Evolutionary conservation across 2,888 invertebrate genomes (phyloP).

Genomic region (Meandrusa payeni): DNA sequence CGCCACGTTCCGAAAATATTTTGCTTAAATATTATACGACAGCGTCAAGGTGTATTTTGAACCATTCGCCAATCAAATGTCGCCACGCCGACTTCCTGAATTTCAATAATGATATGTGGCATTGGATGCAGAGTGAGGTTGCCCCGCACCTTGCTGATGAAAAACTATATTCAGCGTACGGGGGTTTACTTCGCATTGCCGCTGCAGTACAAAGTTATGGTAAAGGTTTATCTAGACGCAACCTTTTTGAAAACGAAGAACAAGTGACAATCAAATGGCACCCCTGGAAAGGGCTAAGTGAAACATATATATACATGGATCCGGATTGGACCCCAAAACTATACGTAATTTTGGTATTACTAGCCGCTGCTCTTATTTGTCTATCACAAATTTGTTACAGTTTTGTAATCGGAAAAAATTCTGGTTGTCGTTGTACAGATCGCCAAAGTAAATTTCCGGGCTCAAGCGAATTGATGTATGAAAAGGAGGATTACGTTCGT

Average conservation of each 20-base stretch:
- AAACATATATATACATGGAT: slow-evolving; percentile 47
- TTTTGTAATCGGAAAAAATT: slow-evolving; percentile 46
- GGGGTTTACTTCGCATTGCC: slow-evolving; percentile 63
- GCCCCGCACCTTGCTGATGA: slow-evolving; percentile 65
- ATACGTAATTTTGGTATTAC: slow-evolving; percentile 48
- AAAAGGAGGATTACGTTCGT: slow-evolving; percentile 45
- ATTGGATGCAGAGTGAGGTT: slow-evolving; percentile 69
- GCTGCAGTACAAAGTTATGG: slow-evolving; percentile 69
- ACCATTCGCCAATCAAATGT: slow-evolving; percentile 55
- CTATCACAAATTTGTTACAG: slow-evolving; percentile 55
- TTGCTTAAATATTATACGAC: slow-evolving; percentile 65
- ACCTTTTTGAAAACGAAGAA: slow-evolving; percentile 47
- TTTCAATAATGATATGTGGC: slow-evolving; percentile 69
- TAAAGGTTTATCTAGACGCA: slow-evolving; percentile 56
- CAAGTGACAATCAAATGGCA: slow-evolving; percentile 44
- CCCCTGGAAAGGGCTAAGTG: slow-evolving; percentile 49
- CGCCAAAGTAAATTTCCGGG: slow-evolving; percentile 1
- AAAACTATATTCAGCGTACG: slow-evolving; percentile 61
- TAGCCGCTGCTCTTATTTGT: slow-evolving; percentile 49
- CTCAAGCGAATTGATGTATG: slow-evolving; percentile 40
- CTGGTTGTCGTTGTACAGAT: slow-evolving; percentile 43
- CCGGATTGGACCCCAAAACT: slow-evolving; percentile 54
- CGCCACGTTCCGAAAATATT: slow-evolving; percentile 53
- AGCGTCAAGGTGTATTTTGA: slow-evolving; percentile 60
- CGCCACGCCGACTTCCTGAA: slow-evolving; percentile 63